Conservation (phyloP, 2,113 vertebrate species). For the Cyprinodon brontotheroides region DNA sequence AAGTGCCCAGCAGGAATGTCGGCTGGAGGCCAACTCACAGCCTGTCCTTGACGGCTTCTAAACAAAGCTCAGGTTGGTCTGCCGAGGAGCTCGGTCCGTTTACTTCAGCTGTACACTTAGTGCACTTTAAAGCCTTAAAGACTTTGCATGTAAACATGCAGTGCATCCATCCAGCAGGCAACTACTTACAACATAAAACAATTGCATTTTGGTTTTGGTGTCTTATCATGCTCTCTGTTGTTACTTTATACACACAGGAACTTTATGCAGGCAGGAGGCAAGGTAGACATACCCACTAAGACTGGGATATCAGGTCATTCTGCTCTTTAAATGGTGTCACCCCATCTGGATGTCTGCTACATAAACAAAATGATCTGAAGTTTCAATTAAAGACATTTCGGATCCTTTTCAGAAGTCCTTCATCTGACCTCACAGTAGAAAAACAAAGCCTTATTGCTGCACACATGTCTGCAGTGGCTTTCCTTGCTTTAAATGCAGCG, state of each 20-base stretch:
- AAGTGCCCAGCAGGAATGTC: constrained; percentile 23
- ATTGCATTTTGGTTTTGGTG: constrained; percentile 15
- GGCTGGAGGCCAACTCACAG: constrained; percentile 29
- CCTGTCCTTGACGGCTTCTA: constrained; percentile 37
- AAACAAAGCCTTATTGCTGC: too few relatives aligned
- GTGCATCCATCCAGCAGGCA: not conserved
- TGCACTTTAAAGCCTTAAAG: not conserved
- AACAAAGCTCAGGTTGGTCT: constrained; percentile 20
- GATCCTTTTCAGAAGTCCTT: too few relatives aligned
- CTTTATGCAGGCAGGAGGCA: constrained; percentile 1
- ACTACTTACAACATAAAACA: constrained; percentile 1
- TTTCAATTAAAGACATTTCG: too few relatives aligned
- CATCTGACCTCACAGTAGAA: too few relatives aligned
- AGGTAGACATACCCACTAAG: not conserved
- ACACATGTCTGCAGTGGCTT: too few relatives aligned
- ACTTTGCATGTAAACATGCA: not conserved
- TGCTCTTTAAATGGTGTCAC: not conserved
- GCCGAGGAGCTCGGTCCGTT: not conserved
- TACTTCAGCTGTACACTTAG: not conserved
- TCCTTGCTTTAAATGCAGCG: too few relatives aligned
- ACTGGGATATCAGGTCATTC: not conserved
- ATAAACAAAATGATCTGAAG: not conserved
- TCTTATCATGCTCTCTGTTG: not conserved
- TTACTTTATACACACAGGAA: constrained; percentile 16
- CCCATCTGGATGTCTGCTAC: not conserved